Conservation (phyloP, 2,888 invertebrate species). For the Agrenia bidenticulata region DNA sequence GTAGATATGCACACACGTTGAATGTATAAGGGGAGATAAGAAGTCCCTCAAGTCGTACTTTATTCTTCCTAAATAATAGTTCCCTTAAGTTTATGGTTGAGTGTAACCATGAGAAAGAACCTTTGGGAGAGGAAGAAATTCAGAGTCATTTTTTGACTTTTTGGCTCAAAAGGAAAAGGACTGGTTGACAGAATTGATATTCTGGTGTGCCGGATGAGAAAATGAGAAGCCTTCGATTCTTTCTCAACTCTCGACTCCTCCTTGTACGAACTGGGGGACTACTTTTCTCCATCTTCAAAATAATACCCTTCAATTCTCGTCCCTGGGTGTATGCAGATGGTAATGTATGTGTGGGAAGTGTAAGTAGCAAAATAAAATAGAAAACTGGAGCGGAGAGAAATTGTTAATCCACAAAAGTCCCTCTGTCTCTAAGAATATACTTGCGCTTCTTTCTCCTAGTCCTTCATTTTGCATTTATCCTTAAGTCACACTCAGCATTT, state of each 20-base stretch:
- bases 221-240: constrained; percentile 24
- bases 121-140: neutral
- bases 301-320: too few relatives aligned
- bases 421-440: constrained; percentile 2
- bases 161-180: constrained; percentile 11
- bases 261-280: neutral
- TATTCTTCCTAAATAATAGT: constrained; percentile 14
- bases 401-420: constrained; percentile 11
- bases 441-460: neutral
- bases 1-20: too few relatives aligned
- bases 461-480: constrained; percentile 9
- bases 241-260: constrained; percentile 9
- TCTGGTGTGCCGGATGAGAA: constrained; percentile 29
- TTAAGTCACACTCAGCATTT: neutral
- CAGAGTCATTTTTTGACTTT: constrained; percentile 14
- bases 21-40: neutral
- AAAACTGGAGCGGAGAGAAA: constrained; percentile 1
- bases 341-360: neutral
- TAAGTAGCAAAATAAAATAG: neutral
- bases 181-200: constrained; percentile 27
- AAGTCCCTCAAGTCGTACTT: constrained; percentile 13
- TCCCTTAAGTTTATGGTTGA: constrained; percentile 11
- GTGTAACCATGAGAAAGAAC: constrained; percentile 8
- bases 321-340: too few relatives aligned
- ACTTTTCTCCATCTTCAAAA: neutral